Base-by-base conservation (phyloP, 1,140 invertebrate genomes). In the Tetragnatha versicolor region DNA sequence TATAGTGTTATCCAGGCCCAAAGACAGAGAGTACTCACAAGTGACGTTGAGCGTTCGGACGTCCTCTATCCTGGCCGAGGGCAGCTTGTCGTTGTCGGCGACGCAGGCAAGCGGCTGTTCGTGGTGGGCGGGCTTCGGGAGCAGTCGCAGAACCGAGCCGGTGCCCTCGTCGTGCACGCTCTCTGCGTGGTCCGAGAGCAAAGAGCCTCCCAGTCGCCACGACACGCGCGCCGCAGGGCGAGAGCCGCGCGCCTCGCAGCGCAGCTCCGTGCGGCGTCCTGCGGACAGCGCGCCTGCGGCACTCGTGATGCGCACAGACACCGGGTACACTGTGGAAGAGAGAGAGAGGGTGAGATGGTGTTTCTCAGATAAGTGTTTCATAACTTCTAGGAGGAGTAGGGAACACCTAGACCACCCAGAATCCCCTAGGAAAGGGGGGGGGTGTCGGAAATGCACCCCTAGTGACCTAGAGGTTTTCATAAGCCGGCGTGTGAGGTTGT, bases 141-240 rank as follows among this genome's bases (percentile, higher is more conserved):
- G 33, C 12, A 81, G 31, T 12, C 39, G 65, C 2, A 81, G 66
- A n/a, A 60, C 33, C 31, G 73, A 78, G 10, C 47, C 22, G 25
- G 80, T 81, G 39, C 61, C 45, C 51, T 81, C 78, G 37, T 63
- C 53, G n/a, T 70, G 37, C 39, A 69, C 63, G 29, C 61, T 72
- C 42, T 81, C 73, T 17, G 29, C 51, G 27, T 60, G 61, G 39
- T 81, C 51, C 2, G 76, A 31, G 25, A 81, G 53, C 22, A 53
- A 5, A 33, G 49, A 27, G 31, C 39, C 58, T n/a, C 81, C 77
- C 31, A 82, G 72, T 25, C 79, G 68, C 83, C 83, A 83, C n/a
- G 75, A 78, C 5, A 83, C 68, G 20, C 69, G 63, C 12, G 83
- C 82, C 6, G 82, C 58, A 6, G 83, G 83, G 14, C 82, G 61